phyloP scores from a whole-genome alignment of 2,888 invertebrate species.

The Fissipunctia ypsillon region DNA sequence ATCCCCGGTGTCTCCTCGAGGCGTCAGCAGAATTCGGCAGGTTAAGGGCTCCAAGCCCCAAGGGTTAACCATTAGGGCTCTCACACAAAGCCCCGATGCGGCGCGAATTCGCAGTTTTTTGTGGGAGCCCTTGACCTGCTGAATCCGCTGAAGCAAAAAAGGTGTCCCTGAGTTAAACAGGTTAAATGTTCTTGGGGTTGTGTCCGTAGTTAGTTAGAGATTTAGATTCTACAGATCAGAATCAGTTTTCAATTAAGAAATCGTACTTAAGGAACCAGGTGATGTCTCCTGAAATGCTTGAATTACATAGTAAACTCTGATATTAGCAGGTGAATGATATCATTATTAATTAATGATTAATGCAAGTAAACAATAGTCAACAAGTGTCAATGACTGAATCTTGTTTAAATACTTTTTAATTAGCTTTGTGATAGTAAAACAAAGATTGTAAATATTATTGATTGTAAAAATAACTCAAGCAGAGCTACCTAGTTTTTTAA shows the following conservation, averaged over 20 bases:
- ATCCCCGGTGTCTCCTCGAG: too few relatives aligned
- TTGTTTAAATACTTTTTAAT: conserved; percentile 18
- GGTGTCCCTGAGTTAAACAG: too few relatives aligned
- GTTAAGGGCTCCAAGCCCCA: too few relatives aligned
- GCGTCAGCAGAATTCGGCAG: too few relatives aligned
- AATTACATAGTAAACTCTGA: not conserved
- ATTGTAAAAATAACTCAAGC: not conserved
- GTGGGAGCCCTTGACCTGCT: too few relatives aligned
- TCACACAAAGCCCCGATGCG: too few relatives aligned
- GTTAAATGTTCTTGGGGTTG: not conserved
- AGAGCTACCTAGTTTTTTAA: conserved; percentile 1
- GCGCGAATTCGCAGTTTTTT: too few relatives aligned
- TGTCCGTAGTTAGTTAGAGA: not conserved
- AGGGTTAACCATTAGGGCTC: too few relatives aligned
- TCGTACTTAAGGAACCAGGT: not conserved
- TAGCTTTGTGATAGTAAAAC: conserved; percentile 35
- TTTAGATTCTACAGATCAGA: not conserved
- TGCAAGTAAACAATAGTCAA: conserved; percentile 19
- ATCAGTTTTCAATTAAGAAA: not conserved
- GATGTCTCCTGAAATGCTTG: not conserved
- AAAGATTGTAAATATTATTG: conserved; percentile 38
- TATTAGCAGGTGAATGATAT: conserved; percentile 45
- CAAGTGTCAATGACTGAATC: conserved; percentile 39
- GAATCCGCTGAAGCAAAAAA: too few relatives aligned
- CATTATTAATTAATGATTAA: conserved; percentile 6